Conservation (phyloP, 1,140 invertebrate genomes). For the Spodoptera frugiperda region DNA sequence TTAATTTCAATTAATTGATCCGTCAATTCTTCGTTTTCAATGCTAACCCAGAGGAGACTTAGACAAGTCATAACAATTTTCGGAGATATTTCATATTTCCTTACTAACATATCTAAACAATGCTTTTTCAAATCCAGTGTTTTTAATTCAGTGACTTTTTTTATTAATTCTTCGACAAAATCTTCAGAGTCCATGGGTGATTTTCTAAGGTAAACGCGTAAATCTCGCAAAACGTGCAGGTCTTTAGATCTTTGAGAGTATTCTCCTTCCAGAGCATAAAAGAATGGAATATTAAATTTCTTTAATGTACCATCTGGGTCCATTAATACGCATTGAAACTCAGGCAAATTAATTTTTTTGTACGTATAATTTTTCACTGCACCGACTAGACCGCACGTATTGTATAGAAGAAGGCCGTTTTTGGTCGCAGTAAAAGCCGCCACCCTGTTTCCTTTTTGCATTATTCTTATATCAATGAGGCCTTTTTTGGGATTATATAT, state of each 20-base stretch:
- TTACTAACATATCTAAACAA: constrained; percentile 90
- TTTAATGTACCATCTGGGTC: constrained; percentile 93
- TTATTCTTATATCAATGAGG: constrained; percentile 77
- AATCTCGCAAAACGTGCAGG: constrained; percentile 93
- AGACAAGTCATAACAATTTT: constrained; percentile 86
- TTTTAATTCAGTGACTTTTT: constrained; percentile 89
- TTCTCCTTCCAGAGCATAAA: constrained; percentile 95
- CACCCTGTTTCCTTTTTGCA: constrained; percentile 94
- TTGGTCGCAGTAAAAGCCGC: constrained; percentile 96
- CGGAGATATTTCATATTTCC: constrained; percentile 87
- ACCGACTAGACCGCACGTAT: constrained; percentile 93
- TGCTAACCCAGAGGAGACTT: constrained; percentile 82
- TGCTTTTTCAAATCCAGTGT: constrained; percentile 91
- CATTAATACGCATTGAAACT: constrained; percentile 92
- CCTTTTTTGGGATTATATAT: constrained; percentile 83
- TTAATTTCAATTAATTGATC: constrained; percentile 67
- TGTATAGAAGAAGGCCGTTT: constrained; percentile 92
- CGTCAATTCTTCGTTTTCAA: constrained; percentile 56
- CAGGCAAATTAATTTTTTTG: constrained; percentile 86
- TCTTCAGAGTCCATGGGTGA: constrained; percentile 78
- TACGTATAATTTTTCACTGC: constrained; percentile 79
- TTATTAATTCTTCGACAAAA: constrained; percentile 83
- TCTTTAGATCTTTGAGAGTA: constrained; percentile 95
- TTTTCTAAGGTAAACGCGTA: constrained; percentile 89
- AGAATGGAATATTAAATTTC: constrained; percentile 95